A percentile compares a stretch with the other conserved stretches of the same genome.
Conservation (phyloP, 2,888 invertebrate species). For the Diachrysia chrysitis region DNA sequence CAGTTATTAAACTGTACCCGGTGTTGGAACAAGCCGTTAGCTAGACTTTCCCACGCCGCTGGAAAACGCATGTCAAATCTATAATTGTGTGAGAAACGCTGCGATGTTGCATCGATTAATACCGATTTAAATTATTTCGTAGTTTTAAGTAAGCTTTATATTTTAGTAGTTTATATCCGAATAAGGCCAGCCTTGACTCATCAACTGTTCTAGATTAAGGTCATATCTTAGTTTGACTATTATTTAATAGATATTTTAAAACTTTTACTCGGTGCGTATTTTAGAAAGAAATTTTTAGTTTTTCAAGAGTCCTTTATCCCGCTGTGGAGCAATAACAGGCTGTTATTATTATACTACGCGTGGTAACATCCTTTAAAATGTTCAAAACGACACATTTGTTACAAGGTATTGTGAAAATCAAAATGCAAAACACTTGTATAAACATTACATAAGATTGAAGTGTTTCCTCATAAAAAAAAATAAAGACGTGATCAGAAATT, state of each 20-base stretch:
- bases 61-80: conserved; percentile 42
- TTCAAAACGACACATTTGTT: neutral
- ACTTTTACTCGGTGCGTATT: too few relatives aligned
- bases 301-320: too few relatives aligned
- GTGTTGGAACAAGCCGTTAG: conserved; percentile 28
- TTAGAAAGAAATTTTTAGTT: too few relatives aligned
- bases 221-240: too few relatives aligned
- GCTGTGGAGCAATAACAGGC: too few relatives aligned
- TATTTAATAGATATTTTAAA: too few relatives aligned
- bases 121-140: conserved; percentile 16
- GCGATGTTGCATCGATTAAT: neutral
- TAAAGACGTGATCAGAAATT: neutral
- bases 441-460: neutral
- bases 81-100: conserved; percentile 36
- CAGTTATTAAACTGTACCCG: conserved; percentile 16
- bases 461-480: neutral
- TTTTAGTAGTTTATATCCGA: too few relatives aligned
- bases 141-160: neutral
- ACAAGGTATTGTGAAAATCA: neutral
- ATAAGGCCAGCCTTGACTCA: too few relatives aligned
- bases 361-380: neutral
- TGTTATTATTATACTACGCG: neutral
- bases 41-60: conserved; percentile 36
- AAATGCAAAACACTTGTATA: neutral
- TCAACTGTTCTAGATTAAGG: too few relatives aligned